Evolutionary conservation across 2,113 vertebrate genomes (phyloP).

Genomic region (Dolichallabes microphthalmus): DNA sequence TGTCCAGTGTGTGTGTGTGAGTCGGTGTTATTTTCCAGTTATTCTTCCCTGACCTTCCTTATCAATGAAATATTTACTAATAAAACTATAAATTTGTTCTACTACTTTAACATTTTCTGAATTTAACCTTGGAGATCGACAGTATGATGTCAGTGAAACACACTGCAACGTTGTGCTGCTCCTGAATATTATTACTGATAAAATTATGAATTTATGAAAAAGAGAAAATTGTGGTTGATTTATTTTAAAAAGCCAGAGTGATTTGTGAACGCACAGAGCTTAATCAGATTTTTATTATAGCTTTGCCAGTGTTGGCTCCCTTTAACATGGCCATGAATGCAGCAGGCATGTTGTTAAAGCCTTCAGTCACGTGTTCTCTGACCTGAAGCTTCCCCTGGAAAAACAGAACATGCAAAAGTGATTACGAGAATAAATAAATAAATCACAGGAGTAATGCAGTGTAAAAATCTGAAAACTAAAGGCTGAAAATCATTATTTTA

Average conservation of each 20-base stretch:
- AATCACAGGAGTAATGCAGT: neutral
- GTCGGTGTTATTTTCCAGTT: neutral
- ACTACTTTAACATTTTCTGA: neutral
- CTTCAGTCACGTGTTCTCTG: constrained; percentile 67
- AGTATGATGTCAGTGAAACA: neutral
- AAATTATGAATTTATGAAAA: neutral
- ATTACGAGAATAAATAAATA: neutral
- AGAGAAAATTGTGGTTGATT: neutral
- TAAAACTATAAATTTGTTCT: neutral
- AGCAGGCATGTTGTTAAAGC: constrained; percentile 78
- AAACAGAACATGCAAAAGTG: constrained; percentile 9
- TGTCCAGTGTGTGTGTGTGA: neutral
- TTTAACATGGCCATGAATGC: constrained; percentile 78
- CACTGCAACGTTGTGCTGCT: neutral
- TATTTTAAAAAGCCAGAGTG: neutral
- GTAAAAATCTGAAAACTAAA: neutral
- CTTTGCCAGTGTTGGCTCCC: constrained; percentile 79
- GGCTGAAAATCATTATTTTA: neutral
- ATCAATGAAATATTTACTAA: neutral
- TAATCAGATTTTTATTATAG: constrained; percentile 59
- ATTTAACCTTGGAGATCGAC: neutral
- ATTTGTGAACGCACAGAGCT: neutral
- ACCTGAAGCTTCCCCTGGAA: constrained; percentile 74
- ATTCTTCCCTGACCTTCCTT: no score
- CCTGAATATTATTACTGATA: neutral